phyloP scores from a whole-genome alignment of 2,797 vertebrate species.

The Sternarchorhynchus goeldii region DNA sequence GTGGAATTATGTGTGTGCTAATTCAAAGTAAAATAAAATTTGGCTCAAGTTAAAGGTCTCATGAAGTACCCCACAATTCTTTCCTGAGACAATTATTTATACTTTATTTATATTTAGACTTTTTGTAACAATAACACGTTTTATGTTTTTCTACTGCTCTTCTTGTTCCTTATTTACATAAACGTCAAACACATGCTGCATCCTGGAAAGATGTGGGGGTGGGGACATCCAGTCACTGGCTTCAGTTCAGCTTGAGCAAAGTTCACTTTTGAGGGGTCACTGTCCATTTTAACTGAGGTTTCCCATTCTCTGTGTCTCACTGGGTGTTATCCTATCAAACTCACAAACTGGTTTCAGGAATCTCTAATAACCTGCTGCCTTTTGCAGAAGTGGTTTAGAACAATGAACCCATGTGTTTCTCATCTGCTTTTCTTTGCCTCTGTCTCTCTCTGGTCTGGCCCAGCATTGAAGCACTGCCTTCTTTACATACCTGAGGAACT shows the following conservation, averaged over 20 bases:
- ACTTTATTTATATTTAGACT: too few species aligned
- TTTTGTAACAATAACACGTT: neutral
- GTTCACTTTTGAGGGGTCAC: slow-evolving; percentile 2
- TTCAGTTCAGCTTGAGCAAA: neutral
- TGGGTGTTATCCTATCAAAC: neutral
- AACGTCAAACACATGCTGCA: too few species aligned
- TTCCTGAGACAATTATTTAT: too few species aligned
- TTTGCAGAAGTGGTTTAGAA: neutral
- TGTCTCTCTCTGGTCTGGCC: slow-evolving; percentile 7
- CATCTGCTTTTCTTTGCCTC: neutral
- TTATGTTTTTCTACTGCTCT: neutral
- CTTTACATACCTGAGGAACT: slow-evolving; percentile 18
- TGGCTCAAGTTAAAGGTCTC: too few species aligned
- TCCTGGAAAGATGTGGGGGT: neutral
- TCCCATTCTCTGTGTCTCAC: neutral
- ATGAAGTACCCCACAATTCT: too few species aligned
- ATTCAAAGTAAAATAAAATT: too few species aligned
- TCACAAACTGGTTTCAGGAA: neutral
- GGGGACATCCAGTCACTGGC: too few species aligned
- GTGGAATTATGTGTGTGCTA: too few species aligned
- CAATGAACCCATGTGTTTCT: slow-evolving; percentile 4
- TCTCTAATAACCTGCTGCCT: neutral
- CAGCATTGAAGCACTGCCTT: neutral
- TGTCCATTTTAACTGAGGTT: neutral
- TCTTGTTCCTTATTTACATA: neutral